Base-by-base conservation (phyloP, 2,888 invertebrate species). In the Mechanitis messenoides region DNA sequence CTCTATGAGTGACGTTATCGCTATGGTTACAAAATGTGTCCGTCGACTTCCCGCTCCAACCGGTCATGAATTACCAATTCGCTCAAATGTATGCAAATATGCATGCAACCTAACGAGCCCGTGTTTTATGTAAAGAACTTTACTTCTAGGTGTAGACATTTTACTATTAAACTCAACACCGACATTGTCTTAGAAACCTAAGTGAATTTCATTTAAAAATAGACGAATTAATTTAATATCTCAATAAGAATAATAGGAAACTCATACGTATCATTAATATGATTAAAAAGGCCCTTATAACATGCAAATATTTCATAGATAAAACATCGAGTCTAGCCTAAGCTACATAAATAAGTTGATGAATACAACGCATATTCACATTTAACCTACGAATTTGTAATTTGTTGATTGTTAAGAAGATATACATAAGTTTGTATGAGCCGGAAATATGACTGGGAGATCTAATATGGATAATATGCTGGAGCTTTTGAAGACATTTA, bases 1-100 rank as follows among this genome's bases (percentile, higher is more conserved):
- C 31, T 50, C 50, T 50, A 9, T 50, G 50, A 50, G 50, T 9
- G 50, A 20, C 20, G 31, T 50, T 50, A 50, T 50, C 55, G 58
- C 33, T 46, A 59, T 55, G 47, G 57, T 59, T 60, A 56, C 62
- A 58, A 64, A 58, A 58, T 28, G 11, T 53, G 35, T 38, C 59
- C 12, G 58, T 58, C n/a, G 20, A 59, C 59, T 59, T 63, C 45
- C 59, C 53, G 60, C 45, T 58, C 35, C 45, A 58, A 59, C 58
- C 55, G 53, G 64, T 64, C 64, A 57, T 50, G 63, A 58, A 50
- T 57, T 63, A 63, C 53, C 59, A 63, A 56, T 56, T 28, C 56
- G 38, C 58, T 56, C 28, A 58, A 58, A 63, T 59, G 61, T 54
- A 64, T 61, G 61, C 57, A 59, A 59, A 65, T 61, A 56, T 45